Evolutionary conservation across 1,140 invertebrate species (phyloP).

Genomic region (Scaptomyza montana): DNA sequence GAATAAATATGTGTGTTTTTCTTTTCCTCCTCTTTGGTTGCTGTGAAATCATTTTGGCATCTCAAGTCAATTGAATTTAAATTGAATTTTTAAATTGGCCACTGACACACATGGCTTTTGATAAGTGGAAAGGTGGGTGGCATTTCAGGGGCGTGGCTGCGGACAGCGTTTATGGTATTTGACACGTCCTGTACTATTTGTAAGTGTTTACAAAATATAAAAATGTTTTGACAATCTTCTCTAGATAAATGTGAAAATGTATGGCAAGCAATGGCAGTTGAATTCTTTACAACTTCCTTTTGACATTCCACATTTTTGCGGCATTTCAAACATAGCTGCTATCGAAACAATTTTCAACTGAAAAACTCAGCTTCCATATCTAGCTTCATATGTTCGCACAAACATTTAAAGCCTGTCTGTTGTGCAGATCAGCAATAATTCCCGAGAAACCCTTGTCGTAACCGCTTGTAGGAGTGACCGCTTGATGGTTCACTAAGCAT

Average conservation of each 20-base stretch:
- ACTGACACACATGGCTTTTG: slow-evolving; percentile 25
- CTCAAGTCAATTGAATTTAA: slow-evolving; percentile 75
- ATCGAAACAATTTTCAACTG: not conserved
- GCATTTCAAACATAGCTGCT: not conserved
- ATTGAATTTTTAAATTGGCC: slow-evolving; percentile 79
- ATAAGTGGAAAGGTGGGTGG: not conserved
- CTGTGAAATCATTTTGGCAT: slow-evolving; percentile 50
- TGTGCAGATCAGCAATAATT: not conserved
- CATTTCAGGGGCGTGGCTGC: slow-evolving; percentile 26
- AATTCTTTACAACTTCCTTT: not conserved
- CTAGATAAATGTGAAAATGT: not conserved
- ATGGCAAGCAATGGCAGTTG: not conserved
- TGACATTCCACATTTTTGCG: not conserved
- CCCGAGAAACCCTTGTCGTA: slow-evolving; percentile 1
- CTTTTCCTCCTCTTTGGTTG: slow-evolving; percentile 12
- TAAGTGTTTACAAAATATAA: not conserved
- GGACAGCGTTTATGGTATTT: slow-evolving; percentile 50
- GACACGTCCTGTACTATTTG: slow-evolving; percentile 41
- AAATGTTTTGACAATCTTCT: not conserved
- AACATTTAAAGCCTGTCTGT: not conserved
- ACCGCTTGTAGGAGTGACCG: slow-evolving; percentile 14
- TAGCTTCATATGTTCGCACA: not conserved
- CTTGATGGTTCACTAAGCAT: slow-evolving; percentile 2
- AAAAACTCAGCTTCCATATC: slow-evolving; percentile 1
- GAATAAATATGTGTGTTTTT: slow-evolving; percentile 6